A percentile compares a stretch with the other conserved stretches of the same genome.
Conservation (phyloP, 2,113 vertebrate species). For the Formicarius rufipectus region DNA sequence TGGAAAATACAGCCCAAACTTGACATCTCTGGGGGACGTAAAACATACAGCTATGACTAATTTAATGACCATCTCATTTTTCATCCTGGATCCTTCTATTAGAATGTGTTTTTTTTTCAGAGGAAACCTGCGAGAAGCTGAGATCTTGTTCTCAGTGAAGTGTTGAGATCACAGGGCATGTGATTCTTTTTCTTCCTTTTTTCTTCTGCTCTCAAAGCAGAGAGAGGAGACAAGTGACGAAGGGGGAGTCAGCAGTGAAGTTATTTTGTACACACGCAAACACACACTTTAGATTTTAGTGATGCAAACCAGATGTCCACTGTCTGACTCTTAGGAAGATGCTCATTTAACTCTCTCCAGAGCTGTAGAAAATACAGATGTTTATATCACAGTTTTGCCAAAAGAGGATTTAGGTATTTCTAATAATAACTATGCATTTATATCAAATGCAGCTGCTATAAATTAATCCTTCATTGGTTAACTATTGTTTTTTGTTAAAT, state of each 20-base stretch:
- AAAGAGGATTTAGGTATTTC: neutral
- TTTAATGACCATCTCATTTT: neutral
- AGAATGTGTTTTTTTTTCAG: neutral
- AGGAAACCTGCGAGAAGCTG: neutral
- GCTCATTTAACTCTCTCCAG: neutral
- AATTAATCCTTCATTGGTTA: neutral
- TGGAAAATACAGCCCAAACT: neutral
- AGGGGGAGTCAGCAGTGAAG: neutral
- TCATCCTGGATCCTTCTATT: neutral
- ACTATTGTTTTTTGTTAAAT: neutral
- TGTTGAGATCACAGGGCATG: conserved; percentile 1
- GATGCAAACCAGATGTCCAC: conserved; percentile 48
- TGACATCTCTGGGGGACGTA: neutral
- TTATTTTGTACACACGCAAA: conserved; percentile 22
- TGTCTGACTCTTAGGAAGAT: conserved; percentile 14
- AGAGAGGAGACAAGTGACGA: neutral
- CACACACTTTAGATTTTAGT: conserved; percentile 12
- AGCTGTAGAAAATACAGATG: neutral
- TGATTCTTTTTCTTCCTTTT: neutral
- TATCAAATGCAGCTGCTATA: neutral
- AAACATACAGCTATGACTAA: neutral
- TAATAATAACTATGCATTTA: neutral
- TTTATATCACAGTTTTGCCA: neutral
- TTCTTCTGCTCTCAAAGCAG: neutral
- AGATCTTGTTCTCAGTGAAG: neutral